Conservation (phyloP, 2,888 invertebrate genomes). For the Loripinus fragilis region DNA sequence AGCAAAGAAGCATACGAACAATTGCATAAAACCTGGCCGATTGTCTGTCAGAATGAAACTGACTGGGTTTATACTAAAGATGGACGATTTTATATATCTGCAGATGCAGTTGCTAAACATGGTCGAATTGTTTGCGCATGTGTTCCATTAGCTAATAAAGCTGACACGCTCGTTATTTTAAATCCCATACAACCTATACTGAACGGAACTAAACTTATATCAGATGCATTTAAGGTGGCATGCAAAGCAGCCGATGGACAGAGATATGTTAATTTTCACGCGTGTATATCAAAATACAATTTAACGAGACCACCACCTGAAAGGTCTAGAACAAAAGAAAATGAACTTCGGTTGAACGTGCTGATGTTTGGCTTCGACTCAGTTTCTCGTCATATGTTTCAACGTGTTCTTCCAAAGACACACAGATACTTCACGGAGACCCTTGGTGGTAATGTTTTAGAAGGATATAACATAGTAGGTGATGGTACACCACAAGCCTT, state of each 20-base stretch:
- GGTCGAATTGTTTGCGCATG: conserved; percentile 86
- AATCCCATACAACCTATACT: conserved; percentile 65
- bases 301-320: background rate
- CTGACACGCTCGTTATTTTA: conserved; percentile 66
- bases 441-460: conserved; percentile 85
- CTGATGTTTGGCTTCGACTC: conserved; percentile 96
- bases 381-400: conserved; percentile 89
- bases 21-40: conserved; percentile 86
- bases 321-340: background rate
- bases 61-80: conserved; percentile 93
- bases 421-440: conserved; percentile 73
- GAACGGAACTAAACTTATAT: conserved; percentile 66
- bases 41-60: conserved; percentile 87
- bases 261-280: conserved; percentile 88
- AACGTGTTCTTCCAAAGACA: conserved; percentile 78
- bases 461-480: conserved; percentile 85
- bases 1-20: conserved; percentile 90
- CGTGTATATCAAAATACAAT: conserved; percentile 83
- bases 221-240: conserved; percentile 79
- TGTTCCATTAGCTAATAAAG: conserved; percentile 82
- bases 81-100: conserved; percentile 86
- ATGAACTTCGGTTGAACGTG: conserved; percentile 82
- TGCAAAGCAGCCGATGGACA: conserved; percentile 73
- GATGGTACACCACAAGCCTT: conserved; percentile 87
- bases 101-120: conserved; percentile 83